These are phyloP conservation scores for Xanthia togata DNA, from an alignment of 2,888 invertebrate species.

Conservation along the genomic window DNA sequence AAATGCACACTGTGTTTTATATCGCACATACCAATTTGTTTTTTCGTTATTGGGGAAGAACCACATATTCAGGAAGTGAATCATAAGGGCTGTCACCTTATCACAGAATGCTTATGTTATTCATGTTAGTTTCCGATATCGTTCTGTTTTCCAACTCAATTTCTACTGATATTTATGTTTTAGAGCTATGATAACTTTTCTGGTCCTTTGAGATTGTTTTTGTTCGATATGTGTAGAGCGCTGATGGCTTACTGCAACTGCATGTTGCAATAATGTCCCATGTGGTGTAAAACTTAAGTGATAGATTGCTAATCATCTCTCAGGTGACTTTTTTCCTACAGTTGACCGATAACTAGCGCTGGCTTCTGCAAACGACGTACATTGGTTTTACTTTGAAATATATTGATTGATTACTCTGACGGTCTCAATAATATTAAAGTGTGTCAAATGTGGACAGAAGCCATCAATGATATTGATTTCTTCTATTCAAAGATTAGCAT, in stretches of 20 bases:
- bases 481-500: constrained; percentile 21
- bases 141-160: background rate
- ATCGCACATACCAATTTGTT: background rate
- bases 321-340: constrained; percentile 52
- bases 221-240: background rate
- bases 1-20: background rate
- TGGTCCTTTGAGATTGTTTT: background rate
- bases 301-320: constrained; percentile 60
- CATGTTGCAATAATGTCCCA: constrained; percentile 45
- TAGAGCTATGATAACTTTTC: background rate
- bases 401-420: constrained; percentile 48
- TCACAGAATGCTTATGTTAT: background rate
- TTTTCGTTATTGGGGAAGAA: background rate
- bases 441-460: constrained; percentile 32
- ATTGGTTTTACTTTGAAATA: constrained; percentile 43
- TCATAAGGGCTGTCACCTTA: background rate
- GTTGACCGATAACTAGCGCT: constrained; percentile 53
- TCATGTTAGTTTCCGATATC: background rate
- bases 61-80: background rate
- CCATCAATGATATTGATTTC: constrained; percentile 26
- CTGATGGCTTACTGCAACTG: constrained; percentile 3
- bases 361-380: constrained; percentile 31
- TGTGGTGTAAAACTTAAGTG: constrained; percentile 52
- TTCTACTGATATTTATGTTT: background rate
- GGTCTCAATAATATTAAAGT: constrained; percentile 23